Percentiles rank a stretch among this genome's conserved stretches.
phyloP scores from a whole-genome alignment of 2,888 invertebrate species.

The Pycnomerus fuliginosus region DNA sequence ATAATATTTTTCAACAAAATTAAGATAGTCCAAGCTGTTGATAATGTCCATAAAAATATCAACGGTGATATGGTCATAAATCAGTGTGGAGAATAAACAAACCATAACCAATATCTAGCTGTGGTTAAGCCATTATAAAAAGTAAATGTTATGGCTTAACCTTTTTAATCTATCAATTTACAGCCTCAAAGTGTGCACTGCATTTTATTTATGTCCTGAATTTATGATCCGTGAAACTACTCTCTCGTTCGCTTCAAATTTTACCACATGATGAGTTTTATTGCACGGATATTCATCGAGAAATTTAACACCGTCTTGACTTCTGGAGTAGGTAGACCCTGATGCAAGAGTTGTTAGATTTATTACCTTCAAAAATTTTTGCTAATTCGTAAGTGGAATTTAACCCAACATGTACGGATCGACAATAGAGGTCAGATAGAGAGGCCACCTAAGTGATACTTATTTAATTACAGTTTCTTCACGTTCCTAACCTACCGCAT shows the following conservation, averaged over 20 bases:
- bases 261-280: conserved; percentile 13
- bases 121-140: conserved; percentile 37
- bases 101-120: conserved; percentile 33
- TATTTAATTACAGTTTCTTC: conserved; percentile 35
- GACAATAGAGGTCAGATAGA: conserved; percentile 1
- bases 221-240: conserved; percentile 37
- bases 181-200: conserved; percentile 33
- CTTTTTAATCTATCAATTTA: conserved; percentile 39
- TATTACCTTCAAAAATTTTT: too few species aligned
- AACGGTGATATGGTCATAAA: conserved; percentile 30
- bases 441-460: conserved; percentile 31
- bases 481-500: conserved; percentile 43
- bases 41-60: conserved; percentile 25
- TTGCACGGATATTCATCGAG: conserved; percentile 1
- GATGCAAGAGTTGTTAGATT: too few species aligned
- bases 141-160: conserved; percentile 34
- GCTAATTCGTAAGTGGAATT: too few species aligned
- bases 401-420: too few species aligned
- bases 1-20: too few species aligned
- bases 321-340: background rate
- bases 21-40: background rate
- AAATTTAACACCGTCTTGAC: background rate
- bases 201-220: conserved; percentile 32
- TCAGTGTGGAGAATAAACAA: conserved; percentile 28
- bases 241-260: conserved; percentile 30